Conservation (phyloP, 1,140 invertebrate genomes). For the Ceratosolen solmsi region DNA sequence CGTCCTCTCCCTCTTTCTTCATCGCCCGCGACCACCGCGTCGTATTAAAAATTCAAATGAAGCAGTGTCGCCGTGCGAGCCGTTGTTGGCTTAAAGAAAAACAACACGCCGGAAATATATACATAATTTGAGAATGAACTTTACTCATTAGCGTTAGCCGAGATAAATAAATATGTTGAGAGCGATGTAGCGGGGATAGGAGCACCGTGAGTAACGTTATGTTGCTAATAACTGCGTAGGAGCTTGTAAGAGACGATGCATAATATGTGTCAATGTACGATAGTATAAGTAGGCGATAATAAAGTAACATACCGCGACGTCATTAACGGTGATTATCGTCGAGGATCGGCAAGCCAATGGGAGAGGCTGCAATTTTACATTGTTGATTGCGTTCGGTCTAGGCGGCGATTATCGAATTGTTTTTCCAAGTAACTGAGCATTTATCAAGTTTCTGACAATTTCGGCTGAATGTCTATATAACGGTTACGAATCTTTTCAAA, state of each 20-base stretch:
- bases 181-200: background rate
- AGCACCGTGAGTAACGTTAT: background rate
- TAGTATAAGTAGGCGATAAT: background rate
- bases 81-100: background rate
- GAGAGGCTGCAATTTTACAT: background rate
- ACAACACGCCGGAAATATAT: background rate
- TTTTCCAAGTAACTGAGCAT: no score
- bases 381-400: background rate
- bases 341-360: background rate
- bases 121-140: slow-evolving; percentile 14
- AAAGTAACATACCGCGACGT: background rate
- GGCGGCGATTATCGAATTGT: background rate
- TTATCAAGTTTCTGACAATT: no score
- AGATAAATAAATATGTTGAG: background rate
- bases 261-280: slow-evolving; percentile 1
- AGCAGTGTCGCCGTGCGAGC: background rate
- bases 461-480: no score
- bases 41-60: slow-evolving; percentile 39
- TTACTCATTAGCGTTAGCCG: background rate
- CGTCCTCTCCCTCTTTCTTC: background rate
- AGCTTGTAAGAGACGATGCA: background rate
- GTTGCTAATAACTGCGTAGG: background rate
- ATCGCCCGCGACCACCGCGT: background rate
- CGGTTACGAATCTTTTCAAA: no score
- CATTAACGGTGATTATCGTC: no score